Evolutionary conservation across 2,797 vertebrate genomes (phyloP), one percentile per base, ranked within the genome.

Genomic region (Sebastes ruberrimus): DNA sequence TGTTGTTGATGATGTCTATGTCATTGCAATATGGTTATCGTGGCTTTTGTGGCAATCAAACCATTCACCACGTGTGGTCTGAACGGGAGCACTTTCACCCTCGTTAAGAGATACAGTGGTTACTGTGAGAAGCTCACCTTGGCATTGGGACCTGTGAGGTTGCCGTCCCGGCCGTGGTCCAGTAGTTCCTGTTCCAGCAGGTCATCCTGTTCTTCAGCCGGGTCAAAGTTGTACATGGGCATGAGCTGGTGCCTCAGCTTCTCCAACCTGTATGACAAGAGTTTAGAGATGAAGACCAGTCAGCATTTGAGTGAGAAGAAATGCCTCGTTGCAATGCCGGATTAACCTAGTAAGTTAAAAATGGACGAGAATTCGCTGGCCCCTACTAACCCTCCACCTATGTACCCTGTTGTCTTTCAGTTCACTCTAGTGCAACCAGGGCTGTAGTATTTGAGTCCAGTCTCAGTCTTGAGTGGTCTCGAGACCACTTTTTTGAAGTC

Each of bases 181-280:
- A 99, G 94, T 32, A 99, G 95, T 89, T 99, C 99, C 94, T 98
- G 98, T 91, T 99, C 99, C 87, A 99, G 95, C 89, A 99, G 94
- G 88, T 99, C 99, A 4, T 99, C 98, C 89, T 99, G 99, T 52
- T 99, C 98, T 90, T 99, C 99, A 0, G 97, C 97, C 18, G 99
- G 98, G 90, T 99, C 99, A 60, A 99, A 99, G 96, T 96, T 99
- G 91, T 99, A 99, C 98, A 99, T 99, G 75, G 99, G 99, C 99
- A 99, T 99, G 75, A 99, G 97, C 94, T 99, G 99, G 92, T 99
- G 98, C 84, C 97, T 96, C 7, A 99, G 93, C 88, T 99, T 99
- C 94, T 99, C 99, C 94, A 99, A 80, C 93, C 99, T 99, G 92
- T 18, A 22, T 28, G 0, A 76, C 7, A 18, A 68, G 59, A 68